Evolutionary conservation across 2,113 vertebrate genomes (phyloP).

Genomic region (Gadus macrocephalus): DNA sequence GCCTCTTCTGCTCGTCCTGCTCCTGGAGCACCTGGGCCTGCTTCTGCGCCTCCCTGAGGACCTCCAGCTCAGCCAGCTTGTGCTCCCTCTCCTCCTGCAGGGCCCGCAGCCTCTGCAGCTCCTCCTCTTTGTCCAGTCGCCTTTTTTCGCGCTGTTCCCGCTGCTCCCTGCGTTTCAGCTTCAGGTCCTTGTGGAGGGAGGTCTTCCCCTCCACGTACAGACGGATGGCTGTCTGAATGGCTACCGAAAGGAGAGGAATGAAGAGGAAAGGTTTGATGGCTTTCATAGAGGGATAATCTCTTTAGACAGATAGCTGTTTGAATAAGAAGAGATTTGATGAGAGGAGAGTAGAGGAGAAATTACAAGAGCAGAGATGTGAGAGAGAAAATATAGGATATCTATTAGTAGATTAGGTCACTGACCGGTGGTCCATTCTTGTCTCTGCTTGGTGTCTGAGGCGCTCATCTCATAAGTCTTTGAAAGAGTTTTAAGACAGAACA

Average conservation of each 20-base stretch:
- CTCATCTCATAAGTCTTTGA: slow-evolving; percentile 95
- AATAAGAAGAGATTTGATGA: neutral
- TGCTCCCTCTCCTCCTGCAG: slow-evolving; percentile 90
- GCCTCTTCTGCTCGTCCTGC: slow-evolving; percentile 84
- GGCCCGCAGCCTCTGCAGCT: slow-evolving; percentile 82
- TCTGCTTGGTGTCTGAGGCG: slow-evolving; percentile 90
- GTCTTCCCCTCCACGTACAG: slow-evolving; percentile 84
- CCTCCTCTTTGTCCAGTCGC: slow-evolving; percentile 82
- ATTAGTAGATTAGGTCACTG: slow-evolving; percentile 12
- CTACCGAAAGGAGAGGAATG: slow-evolving; percentile 57
- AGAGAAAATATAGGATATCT: too few relatives aligned
- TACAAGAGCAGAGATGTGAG: too few relatives aligned
- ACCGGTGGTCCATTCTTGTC: slow-evolving; percentile 94
- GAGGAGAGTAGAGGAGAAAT: too few relatives aligned
- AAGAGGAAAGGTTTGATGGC: neutral
- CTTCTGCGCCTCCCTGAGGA: slow-evolving; percentile 88
- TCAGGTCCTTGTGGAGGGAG: slow-evolving; percentile 91
- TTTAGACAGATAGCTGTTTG: neutral
- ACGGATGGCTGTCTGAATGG: slow-evolving; percentile 88
- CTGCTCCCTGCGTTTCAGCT: slow-evolving; percentile 84
- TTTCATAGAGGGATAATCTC: neutral
- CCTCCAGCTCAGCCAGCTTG: slow-evolving; percentile 86
- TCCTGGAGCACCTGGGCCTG: slow-evolving; percentile 83
- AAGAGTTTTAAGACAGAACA: slow-evolving; percentile 92
- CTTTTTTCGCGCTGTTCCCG: slow-evolving; percentile 84